Conservation (phyloP, 2,888 invertebrate species). For the Cistogaster globosa region DNA sequence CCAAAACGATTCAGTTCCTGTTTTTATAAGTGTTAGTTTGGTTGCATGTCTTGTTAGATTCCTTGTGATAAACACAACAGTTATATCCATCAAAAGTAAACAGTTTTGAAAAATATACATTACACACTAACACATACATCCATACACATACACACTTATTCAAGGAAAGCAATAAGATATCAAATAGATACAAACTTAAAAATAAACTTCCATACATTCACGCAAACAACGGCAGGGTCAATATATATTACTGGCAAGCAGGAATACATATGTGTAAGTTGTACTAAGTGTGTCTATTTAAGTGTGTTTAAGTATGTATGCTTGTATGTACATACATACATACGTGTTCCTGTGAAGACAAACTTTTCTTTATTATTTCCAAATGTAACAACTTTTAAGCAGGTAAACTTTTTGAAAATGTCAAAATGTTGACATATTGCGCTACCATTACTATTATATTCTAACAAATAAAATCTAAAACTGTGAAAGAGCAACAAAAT, state of each 20-base stretch:
- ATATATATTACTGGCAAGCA: no score
- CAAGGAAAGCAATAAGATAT: no score
- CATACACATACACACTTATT: no score
- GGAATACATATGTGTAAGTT: no score
- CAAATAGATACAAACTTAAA: not conserved
- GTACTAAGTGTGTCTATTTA: no score
- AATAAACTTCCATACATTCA: no score
- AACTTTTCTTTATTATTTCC: not conserved
- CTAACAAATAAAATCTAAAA: not conserved
- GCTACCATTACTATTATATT: slow-evolving; percentile 10
- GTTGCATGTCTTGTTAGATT: slow-evolving; percentile 45
- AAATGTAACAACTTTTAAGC: slow-evolving; percentile 22
- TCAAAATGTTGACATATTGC: slow-evolving; percentile 59
- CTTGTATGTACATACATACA: no score
- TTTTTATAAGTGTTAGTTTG: not conserved
- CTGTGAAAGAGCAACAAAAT: not conserved
- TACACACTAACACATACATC: not conserved
- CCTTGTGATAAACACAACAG: slow-evolving; percentile 31
- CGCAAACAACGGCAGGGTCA: no score
- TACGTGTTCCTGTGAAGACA: no score
- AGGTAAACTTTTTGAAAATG: slow-evolving; percentile 54
- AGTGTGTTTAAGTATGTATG: no score
- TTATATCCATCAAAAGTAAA: slow-evolving; percentile 50
- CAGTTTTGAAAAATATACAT: slow-evolving; percentile 35
- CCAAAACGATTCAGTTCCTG: no score